phyloP scores from a whole-genome alignment of 2,797 vertebrate species.

The Falco novaeseelandiae region DNA sequence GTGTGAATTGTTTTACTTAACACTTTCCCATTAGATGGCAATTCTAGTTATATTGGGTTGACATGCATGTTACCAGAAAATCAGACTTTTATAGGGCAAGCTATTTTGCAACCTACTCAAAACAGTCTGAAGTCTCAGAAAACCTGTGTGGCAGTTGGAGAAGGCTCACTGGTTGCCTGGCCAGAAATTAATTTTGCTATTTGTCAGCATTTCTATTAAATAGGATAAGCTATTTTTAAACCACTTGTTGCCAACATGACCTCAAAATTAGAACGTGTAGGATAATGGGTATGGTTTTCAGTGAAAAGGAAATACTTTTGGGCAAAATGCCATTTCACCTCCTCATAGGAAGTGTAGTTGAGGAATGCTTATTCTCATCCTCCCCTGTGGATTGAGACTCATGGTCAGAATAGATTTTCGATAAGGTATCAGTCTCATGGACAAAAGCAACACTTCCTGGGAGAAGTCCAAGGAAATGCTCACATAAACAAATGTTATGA shows the following conservation, averaged over 20 bases:
- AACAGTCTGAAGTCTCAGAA: not conserved
- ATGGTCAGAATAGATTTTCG: not conserved
- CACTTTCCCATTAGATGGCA: not conserved
- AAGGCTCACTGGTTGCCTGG: not conserved
- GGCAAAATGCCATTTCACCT: not conserved
- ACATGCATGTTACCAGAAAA: not conserved
- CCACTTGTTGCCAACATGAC: not conserved
- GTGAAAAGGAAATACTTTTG: not conserved
- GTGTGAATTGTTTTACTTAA: not conserved
- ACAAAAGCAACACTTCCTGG: not conserved
- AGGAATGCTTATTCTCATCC: not conserved
- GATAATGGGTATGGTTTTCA: constrained; percentile 31
- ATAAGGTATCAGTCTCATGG: not conserved
- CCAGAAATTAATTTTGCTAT: not conserved
- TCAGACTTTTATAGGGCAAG: not conserved
- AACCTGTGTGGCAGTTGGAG: not conserved
- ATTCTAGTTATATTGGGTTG: not conserved
- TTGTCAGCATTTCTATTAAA: not conserved
- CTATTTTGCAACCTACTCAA: not conserved
- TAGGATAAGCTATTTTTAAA: constrained; percentile 19
- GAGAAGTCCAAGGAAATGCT: not conserved
- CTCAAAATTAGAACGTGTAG: constrained; percentile 25
- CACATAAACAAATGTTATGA: not conserved
- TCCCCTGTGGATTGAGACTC: not conserved
- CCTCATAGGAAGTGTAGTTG: constrained; percentile 1